phyloP scores from a whole-genome alignment of 2,888 invertebrate genomes.

The Rotaria macrura region DNA sequence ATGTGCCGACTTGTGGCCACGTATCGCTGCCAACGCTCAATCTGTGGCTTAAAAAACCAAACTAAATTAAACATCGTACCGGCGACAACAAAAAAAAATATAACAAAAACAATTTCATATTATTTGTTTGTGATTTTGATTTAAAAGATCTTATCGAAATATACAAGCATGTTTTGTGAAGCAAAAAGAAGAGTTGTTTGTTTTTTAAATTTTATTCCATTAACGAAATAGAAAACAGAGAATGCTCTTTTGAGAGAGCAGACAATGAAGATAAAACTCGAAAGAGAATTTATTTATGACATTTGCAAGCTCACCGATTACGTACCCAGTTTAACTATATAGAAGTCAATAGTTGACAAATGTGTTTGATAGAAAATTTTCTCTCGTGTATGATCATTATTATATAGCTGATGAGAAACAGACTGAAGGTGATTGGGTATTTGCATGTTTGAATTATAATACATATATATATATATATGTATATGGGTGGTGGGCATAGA shows the following conservation, averaged over 20 bases:
- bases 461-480: not conserved
- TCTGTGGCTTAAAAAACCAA: conserved; percentile 58
- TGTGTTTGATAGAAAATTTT: no score
- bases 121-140: conserved; percentile 1
- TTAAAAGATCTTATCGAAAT: not conserved
- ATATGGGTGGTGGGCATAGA: not conserved
- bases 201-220: not conserved
- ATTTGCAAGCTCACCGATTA: no score
- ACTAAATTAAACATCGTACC: not conserved
- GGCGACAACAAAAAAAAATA: not conserved
- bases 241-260: not conserved
- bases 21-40: conserved; percentile 97
- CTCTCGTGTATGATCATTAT: not conserved
- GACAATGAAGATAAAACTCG: not conserved
- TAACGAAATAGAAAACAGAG: not conserved
- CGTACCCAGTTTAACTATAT: no score
- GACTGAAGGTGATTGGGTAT: not conserved
- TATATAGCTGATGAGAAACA: not conserved
- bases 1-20: conserved; percentile 98
- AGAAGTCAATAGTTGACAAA: no score
- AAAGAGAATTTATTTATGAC: not conserved
- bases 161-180: not conserved
- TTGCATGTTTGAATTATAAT: not conserved
- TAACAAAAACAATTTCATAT: not conserved
- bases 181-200: not conserved